Evolutionary conservation across 1,140 invertebrate species (phyloP).

Genomic region (Solenopsis invicta): DNA sequence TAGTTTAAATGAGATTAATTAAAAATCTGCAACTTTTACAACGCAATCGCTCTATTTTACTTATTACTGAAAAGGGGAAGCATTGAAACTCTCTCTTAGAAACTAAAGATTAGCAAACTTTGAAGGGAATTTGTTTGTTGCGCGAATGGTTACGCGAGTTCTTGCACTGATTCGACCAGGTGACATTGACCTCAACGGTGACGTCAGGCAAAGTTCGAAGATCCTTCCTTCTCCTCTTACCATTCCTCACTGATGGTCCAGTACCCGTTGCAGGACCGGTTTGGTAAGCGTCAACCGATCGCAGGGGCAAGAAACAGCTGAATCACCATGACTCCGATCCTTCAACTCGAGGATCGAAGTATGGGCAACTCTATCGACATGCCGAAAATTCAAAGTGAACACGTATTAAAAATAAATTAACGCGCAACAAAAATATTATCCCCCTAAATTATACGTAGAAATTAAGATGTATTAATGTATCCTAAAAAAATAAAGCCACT

Average conservation of each 20-base stretch:
- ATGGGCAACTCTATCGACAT: conserved; percentile 54
- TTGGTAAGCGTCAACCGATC: conserved; percentile 76
- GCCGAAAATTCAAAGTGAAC: conserved; percentile 66
- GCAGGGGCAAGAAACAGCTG: conserved; percentile 74
- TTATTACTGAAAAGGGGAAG: not conserved
- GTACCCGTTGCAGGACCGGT: conserved; percentile 77
- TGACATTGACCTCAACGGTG: conserved; percentile 77
- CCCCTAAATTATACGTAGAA: not conserved
- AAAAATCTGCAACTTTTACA: not conserved
- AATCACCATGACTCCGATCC: conserved; percentile 76
- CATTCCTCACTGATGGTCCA: conserved; percentile 71
- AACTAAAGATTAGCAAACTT: not conserved
- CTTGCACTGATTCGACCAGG: conserved; percentile 57
- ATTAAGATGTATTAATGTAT: not conserved
- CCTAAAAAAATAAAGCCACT: not conserved
- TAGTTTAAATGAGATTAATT: not conserved
- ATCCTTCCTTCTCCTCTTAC: conserved; percentile 68
- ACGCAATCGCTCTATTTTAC: not conserved
- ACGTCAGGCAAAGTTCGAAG: conserved; percentile 75
- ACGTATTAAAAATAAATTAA: conserved; percentile 20
- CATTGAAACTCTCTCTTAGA: not conserved
- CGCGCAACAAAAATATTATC: not conserved
- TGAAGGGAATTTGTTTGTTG: conserved; percentile 23
- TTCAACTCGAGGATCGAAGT: conserved; percentile 66
- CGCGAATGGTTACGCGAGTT: conserved; percentile 45